Conservation (phyloP, 2,113 vertebrate species). For the Scytalopus superciliaris region DNA sequence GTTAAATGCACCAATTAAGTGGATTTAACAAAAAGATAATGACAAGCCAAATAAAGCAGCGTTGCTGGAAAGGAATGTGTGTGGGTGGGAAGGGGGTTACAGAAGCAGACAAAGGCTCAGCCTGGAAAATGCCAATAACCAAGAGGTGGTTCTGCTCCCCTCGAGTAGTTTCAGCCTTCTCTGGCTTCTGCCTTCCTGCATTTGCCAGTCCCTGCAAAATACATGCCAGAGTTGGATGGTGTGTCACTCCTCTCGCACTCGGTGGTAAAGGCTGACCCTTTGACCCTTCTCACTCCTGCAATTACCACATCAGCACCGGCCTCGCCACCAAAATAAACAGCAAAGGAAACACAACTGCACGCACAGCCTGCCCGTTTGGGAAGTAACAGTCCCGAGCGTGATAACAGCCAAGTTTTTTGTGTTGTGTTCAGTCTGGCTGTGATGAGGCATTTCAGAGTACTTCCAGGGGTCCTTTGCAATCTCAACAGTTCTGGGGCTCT, state of each 20-base stretch:
- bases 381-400: not conserved
- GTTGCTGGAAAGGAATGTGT: constrained; percentile 45
- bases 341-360: not conserved
- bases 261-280: not conserved
- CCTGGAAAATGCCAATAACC: constrained; percentile 4
- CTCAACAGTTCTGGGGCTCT: not conserved
- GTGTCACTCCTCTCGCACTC: not conserved
- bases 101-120: not conserved
- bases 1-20: constrained; percentile 48
- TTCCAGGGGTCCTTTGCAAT: not conserved
- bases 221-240: accelerated
- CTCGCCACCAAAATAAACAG: not conserved
- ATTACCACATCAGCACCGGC: not conserved
- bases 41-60: constrained; percentile 46
- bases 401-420: not conserved
- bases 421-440: not conserved
- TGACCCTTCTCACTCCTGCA: not conserved
- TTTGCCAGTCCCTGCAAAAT: not conserved
- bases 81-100: constrained; percentile 47
- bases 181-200: not conserved
- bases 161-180: not conserved
- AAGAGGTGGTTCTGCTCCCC: not conserved
- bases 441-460: not conserved
- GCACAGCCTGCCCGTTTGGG: not conserved
- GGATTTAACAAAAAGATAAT: constrained; percentile 29